Evolutionary conservation across 2,113 vertebrate genomes (phyloP), one percentile per base, ranked within the genome.

Genomic region (Arvicanthis niloticus): DNA sequence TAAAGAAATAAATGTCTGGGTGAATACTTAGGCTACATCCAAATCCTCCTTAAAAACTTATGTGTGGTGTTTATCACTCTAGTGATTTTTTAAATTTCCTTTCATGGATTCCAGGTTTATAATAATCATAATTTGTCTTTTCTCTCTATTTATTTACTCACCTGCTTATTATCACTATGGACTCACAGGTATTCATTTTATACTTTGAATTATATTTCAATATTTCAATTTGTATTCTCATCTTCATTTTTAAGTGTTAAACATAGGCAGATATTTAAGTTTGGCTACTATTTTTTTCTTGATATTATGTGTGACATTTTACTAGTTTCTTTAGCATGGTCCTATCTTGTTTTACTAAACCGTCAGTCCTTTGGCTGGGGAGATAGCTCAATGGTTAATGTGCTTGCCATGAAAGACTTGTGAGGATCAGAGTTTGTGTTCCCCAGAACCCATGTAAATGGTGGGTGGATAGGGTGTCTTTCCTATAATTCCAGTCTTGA

Each of bases 241-340:
- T 2, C 91, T n/a, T 87, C 10, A 88, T 87, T 78, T 95, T 84
- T 40, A 70, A 93, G 17, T 84, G 58, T 94, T 91, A 89, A 48
- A 88, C 42, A 84, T 70, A 94, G 48, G 2, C 11, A 88, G n/a
- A 40, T 93, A 88, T 76, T 97, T 92, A 91, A 85, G 2, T 95
- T 95, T 87, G 68, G 6, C n/a, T 96, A 22, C 37, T 89, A 5
- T 48, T 3, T 84, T 48, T 60, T 60, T 70, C 96, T 78, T 93
- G 26, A 78, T 53, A 65, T 68, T 51, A 67, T 42, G 51, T 67
- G 26, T 94, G 86, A 78, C 5, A 82, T 88, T 75, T 88, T 91
- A 76, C 89, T 65, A 34, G 40, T 34, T 86, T 86, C 42, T 45
- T 78, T 22, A 13, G 4, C 56, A 92, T 76, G 26, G 75, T 13